These are phyloP conservation scores for Aphelocoma coerulescens DNA, from an alignment of 2,113 vertebrate species.

Conservation along the genomic window DNA sequence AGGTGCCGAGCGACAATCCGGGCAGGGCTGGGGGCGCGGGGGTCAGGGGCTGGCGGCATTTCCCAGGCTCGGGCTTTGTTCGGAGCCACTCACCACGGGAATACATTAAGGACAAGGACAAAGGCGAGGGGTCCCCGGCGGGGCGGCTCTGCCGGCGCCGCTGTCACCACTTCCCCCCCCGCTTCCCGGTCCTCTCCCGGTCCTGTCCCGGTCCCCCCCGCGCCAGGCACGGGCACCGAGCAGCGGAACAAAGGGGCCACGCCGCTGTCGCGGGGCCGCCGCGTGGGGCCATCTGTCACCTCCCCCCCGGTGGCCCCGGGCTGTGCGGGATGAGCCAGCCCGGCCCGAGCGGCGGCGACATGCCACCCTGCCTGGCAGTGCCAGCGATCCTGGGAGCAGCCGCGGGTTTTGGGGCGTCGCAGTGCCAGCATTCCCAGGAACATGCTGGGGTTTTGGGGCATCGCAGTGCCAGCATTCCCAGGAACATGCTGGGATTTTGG, in stretches of 20 bases:
- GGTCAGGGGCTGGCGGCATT: conserved; percentile 80
- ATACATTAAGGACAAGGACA: conserved; percentile 77
- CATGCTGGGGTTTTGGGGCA: not conserved
- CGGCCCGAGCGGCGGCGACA: not conserved
- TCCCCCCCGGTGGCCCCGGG: not conserved
- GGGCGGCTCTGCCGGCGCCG: conserved; percentile 14
- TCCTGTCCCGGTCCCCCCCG: not conserved
- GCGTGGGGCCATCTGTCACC: not conserved
- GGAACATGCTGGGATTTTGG: not conserved
- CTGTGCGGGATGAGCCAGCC: not conserved
- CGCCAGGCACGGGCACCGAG: not conserved
- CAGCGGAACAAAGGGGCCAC: conserved; percentile 65
- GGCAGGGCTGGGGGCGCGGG: conserved; percentile 50
- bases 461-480: rapidly evolving
- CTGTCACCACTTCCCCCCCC: not conserved
- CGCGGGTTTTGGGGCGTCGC: too few relatives aligned
- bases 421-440: rapidly evolving
- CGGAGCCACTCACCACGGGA: conserved; percentile 71
- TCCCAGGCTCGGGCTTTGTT: conserved; percentile 86
- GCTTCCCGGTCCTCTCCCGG: not conserved
- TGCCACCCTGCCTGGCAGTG: not conserved
- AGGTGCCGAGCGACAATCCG: conserved; percentile 75
- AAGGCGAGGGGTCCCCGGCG: conserved; percentile 67
- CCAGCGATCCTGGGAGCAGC: rapidly evolving
- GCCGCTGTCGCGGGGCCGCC: not conserved